phyloP scores from a whole-genome alignment of 2,797 vertebrate species.

The Decapterus maruadsi region DNA sequence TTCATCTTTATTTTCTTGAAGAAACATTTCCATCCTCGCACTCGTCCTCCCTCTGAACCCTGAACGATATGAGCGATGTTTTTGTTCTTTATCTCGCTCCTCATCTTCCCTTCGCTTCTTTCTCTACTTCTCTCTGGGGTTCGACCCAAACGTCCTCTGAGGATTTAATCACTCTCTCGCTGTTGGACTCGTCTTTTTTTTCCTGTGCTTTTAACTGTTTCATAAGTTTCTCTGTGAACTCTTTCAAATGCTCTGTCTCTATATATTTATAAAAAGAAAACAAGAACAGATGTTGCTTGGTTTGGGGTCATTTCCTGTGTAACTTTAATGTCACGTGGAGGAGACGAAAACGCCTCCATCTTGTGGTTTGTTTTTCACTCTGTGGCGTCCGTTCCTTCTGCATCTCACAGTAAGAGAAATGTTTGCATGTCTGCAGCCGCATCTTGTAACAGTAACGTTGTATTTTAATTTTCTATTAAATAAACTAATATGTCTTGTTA shows the following conservation, averaged over 20 bases:
- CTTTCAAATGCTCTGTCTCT: conserved; percentile 46
- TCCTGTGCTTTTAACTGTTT: conserved; percentile 24
- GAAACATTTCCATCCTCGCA: conserved; percentile 14
- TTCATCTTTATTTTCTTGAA: background rate
- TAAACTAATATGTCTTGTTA: conserved; percentile 79
- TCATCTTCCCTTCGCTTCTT: conserved; percentile 8
- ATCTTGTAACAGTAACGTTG: conserved; percentile 68
- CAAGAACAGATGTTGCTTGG: conserved; percentile 18
- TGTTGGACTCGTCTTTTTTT: conserved; percentile 22
- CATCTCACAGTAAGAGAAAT: conserved; percentile 59
- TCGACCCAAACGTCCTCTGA: conserved; percentile 4
- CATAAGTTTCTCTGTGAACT: conserved; percentile 24
- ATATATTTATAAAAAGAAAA: conserved; percentile 40
- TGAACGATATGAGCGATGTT: background rate
- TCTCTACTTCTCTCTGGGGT: conserved; percentile 19
- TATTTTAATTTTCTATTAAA: conserved; percentile 75
- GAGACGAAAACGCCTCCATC: conserved; percentile 20
- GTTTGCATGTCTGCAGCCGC: conserved; percentile 65
- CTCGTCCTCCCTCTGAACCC: conserved; percentile 28
- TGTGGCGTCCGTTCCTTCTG: conserved; percentile 47
- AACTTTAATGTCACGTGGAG: conserved; percentile 21
- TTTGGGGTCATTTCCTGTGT: conserved; percentile 41
- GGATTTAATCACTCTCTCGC: conserved; percentile 8
- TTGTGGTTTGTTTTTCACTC: conserved; percentile 48
- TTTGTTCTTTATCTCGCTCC: conserved; percentile 25